Conservation (phyloP, 2,797 vertebrate species). For the Hydrocynus forskahlii region DNA sequence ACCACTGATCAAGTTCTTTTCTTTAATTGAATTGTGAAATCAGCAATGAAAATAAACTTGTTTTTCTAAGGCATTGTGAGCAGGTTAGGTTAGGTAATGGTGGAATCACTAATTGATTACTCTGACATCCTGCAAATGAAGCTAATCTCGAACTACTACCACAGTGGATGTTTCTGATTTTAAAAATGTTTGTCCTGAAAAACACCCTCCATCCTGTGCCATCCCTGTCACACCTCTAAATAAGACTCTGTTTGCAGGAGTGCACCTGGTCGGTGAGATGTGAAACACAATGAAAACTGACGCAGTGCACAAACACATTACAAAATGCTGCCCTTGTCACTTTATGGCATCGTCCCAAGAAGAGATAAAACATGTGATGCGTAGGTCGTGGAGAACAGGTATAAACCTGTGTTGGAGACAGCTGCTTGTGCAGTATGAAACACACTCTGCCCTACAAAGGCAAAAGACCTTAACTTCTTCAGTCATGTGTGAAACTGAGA, state of each 20-base stretch:
- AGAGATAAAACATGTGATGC: neutral
- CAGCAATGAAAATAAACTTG: too few species aligned
- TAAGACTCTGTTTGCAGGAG: neutral
- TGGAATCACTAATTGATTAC: too few species aligned
- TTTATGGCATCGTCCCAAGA: neutral
- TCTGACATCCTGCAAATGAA: too few species aligned
- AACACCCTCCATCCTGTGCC: neutral
- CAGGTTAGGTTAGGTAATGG: too few species aligned
- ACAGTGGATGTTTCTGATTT: too few species aligned
- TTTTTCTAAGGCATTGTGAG: too few species aligned
- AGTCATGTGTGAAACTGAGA: too few species aligned
- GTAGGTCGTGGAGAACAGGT: neutral
- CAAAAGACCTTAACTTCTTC: too few species aligned
- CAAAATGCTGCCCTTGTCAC: constrained; percentile 2
- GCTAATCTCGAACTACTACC: too few species aligned
- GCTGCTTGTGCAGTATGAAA: neutral
- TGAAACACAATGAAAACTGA: neutral
- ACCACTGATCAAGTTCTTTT: too few species aligned
- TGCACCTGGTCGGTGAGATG: neutral
- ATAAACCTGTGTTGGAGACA: neutral
- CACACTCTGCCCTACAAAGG: too few species aligned
- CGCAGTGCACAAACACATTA: neutral
- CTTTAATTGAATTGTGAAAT: too few species aligned
- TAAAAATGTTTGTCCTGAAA: neutral
- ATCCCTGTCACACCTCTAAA: neutral